Percentiles rank a stretch among this genome's conserved stretches.
phyloP scores from a whole-genome alignment of 2,888 invertebrate genomes.

The Drosophila maculinotata region DNA sequence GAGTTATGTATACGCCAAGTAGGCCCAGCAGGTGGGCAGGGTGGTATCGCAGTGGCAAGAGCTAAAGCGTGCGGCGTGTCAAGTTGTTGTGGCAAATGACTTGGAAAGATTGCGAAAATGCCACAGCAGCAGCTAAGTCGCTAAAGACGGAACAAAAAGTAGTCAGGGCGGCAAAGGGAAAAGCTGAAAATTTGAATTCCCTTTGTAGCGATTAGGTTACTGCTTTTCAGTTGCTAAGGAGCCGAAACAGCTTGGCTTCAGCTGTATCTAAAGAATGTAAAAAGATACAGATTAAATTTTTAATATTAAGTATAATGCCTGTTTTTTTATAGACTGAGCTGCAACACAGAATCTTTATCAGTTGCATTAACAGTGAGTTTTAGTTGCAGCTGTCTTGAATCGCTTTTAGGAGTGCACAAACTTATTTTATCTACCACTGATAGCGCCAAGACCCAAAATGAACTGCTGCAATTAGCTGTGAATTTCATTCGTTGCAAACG shows the following conservation, averaged over 20 bases:
- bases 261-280: background rate
- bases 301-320: background rate
- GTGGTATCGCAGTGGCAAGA: background rate
- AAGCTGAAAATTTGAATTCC: constrained; percentile 7
- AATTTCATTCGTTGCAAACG: constrained; percentile 50
- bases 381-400: constrained; percentile 11
- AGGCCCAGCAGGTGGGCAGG: constrained; percentile 42
- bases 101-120: constrained; percentile 62
- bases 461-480: constrained; percentile 69
- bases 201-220: constrained; percentile 21
- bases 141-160: constrained; percentile 15
- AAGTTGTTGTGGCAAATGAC: constrained; percentile 58
- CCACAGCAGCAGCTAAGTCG: constrained; percentile 38
- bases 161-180: constrained; percentile 5
- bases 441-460: constrained; percentile 33
- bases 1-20: constrained; percentile 51
- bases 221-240: background rate
- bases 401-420: constrained; percentile 13
- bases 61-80: constrained; percentile 30
- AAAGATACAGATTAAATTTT: constrained; percentile 1
- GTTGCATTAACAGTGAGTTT: constrained; percentile 23
- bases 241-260: background rate
- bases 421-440: constrained; percentile 32
- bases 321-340: background rate
- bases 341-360: background rate